Percentiles rank a stretch among this genome's conserved stretches.
Evolutionary conservation across 2,888 invertebrate species (phyloP).

Genomic region (Synergus gifuensis): DNA sequence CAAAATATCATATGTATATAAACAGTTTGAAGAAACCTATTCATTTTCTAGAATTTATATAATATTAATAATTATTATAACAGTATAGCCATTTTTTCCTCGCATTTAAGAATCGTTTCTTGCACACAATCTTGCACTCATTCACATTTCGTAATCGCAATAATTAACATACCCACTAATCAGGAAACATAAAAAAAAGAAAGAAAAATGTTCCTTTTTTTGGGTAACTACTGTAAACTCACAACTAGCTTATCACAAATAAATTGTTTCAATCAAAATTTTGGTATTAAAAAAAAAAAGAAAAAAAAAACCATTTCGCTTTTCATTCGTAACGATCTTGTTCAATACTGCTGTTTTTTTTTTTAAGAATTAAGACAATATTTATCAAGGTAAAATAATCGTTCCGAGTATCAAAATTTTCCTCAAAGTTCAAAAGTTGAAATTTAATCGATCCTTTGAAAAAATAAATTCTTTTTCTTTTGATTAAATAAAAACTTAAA

Average conservation of each 20-base stretch:
- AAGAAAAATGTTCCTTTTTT: constrained; percentile 5
- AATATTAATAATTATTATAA: constrained; percentile 16
- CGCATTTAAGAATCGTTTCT: background rate
- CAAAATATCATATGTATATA: constrained; percentile 33
- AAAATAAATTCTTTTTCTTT: constrained; percentile 4
- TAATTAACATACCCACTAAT: background rate
- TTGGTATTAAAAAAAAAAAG: background rate
- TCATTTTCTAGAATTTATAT: constrained; percentile 31
- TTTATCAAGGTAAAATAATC: background rate
- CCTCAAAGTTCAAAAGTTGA: background rate
- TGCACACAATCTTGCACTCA: constrained; percentile 13
- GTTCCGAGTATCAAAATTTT: background rate
- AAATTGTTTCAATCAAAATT: background rate
- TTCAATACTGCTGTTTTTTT: background rate
- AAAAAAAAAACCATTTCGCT: background rate
- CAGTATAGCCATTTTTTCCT: constrained; percentile 25
- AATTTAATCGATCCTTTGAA: background rate
- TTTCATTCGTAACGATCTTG: constrained; percentile 5
- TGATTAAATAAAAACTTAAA: background rate
- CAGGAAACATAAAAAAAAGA: background rate
- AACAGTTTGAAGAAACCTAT: constrained; percentile 22
- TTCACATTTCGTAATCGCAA: background rate
- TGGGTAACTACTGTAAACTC: background rate
- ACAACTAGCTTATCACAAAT: constrained; percentile 26
- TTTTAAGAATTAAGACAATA: background rate